Percentiles rank a stretch among this genome's conserved stretches.
Conservation (phyloP, 2,113 vertebrate species). For the Paradoxurus hermaphroditus region DNA sequence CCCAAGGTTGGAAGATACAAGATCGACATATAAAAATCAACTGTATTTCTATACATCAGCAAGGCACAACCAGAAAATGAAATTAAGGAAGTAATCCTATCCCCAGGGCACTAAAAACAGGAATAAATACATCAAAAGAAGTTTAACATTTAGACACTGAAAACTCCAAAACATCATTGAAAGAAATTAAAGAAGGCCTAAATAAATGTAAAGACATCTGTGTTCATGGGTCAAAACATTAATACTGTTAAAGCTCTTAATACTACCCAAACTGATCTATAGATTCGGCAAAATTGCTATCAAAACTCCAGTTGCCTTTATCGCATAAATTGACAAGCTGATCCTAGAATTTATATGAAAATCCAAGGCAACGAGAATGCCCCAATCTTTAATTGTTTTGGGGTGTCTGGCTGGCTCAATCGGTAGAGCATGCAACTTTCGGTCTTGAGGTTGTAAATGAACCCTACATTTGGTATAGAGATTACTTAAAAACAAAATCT, state of each 20-base stretch:
- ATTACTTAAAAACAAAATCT: too few relatives aligned
- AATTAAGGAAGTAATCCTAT: not conserved
- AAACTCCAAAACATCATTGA: not conserved
- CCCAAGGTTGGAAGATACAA: not conserved
- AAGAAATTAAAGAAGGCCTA: not conserved
- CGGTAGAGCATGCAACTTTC: too few relatives aligned
- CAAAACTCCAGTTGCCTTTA: not conserved
- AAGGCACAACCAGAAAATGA: not conserved
- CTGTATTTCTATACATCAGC: not conserved
- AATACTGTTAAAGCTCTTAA: not conserved
- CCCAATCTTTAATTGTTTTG: not conserved
- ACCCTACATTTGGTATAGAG: too few relatives aligned
- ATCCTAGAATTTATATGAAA: not conserved
- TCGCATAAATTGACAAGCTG: not conserved
- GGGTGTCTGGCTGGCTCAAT: too few relatives aligned
- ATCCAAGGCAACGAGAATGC: not conserved
- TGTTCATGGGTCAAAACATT: not conserved
- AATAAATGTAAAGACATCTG: not conserved
- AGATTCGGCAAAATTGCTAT: not conserved
- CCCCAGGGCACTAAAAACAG: not conserved
- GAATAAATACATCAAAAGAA: not conserved
- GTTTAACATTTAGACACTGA: not conserved
- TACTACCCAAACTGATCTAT: not conserved
- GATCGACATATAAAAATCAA: not conserved
- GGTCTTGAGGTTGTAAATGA: too few relatives aligned